Percentiles rank a stretch among this genome's conserved stretches.
Conservation (phyloP, 2,797 vertebrate species). For the Pampus argenteus region DNA sequence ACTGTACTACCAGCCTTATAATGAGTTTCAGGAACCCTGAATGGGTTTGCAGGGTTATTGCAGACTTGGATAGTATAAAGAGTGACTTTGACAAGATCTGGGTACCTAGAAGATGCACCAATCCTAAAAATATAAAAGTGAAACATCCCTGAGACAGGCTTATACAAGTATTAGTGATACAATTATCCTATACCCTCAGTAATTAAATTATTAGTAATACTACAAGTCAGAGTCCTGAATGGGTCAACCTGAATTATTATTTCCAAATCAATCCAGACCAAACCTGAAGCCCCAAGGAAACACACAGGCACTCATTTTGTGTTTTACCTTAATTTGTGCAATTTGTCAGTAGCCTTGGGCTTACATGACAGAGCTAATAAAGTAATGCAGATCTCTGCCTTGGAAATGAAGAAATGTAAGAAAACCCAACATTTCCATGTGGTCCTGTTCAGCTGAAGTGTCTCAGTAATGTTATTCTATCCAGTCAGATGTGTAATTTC, state of each 20-base stretch:
- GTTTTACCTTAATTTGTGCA: too few species aligned
- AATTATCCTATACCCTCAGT: conserved; percentile 5
- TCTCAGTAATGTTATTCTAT: not conserved
- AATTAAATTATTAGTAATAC: not conserved
- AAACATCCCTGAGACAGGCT: not conserved
- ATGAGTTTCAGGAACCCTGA: conserved; percentile 1
- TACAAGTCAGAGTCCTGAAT: not conserved
- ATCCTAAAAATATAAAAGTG: not conserved
- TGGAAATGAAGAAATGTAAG: not conserved
- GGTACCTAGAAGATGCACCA: not conserved
- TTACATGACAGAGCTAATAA: too few species aligned
- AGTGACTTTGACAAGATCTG: not conserved
- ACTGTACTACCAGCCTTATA: not conserved
- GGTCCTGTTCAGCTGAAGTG: not conserved
- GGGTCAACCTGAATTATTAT: too few species aligned
- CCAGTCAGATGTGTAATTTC: not conserved
- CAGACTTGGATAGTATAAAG: conserved; percentile 14
- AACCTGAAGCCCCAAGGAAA: too few species aligned
- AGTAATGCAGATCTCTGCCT: too few species aligned
- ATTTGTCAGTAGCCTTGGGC: too few species aligned
- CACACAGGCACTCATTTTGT: too few species aligned
- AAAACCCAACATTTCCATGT: not conserved
- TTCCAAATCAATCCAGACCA: too few species aligned
- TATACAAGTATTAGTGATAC: conserved; percentile 14
- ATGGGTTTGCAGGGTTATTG: conserved; percentile 34